A percentile compares a stretch with the other conserved stretches of the same genome.
These are phyloP conservation scores for Folsomia candida DNA, from an alignment of 2,888 invertebrate species.

Conservation along the genomic window DNA sequence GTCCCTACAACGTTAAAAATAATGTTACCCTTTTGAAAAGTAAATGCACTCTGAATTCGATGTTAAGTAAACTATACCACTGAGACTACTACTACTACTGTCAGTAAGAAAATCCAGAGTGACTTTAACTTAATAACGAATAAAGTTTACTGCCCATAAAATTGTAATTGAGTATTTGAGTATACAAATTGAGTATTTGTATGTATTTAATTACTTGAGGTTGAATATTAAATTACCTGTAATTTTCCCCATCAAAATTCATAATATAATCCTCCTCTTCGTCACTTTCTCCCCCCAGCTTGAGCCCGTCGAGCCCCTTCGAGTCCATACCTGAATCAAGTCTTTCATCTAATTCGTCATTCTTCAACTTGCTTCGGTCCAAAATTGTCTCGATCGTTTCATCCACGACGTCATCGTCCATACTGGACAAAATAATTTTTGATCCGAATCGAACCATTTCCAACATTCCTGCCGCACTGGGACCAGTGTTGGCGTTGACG, in stretches of 20 bases:
- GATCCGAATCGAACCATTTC: slow-evolving; percentile 44
- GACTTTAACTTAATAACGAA: too few relatives aligned
- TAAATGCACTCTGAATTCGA: too few relatives aligned
- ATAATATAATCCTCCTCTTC: slow-evolving; percentile 6
- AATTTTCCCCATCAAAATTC: slow-evolving; percentile 46
- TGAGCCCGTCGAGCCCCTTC: neutral
- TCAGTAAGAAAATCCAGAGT: too few relatives aligned
- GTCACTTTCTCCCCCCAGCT: slow-evolving; percentile 26
- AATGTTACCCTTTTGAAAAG: too few relatives aligned
- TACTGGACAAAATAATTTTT: slow-evolving; percentile 33
- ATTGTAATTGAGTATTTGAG: too few relatives aligned
- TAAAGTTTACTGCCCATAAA: too few relatives aligned
- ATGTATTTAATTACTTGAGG: too few relatives aligned
- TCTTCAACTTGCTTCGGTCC: slow-evolving; percentile 33
- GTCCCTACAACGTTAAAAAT: too few relatives aligned
- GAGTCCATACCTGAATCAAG: neutral
- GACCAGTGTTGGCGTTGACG: slow-evolving; percentile 8
- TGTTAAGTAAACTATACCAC: too few relatives aligned
- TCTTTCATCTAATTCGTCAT: slow-evolving; percentile 19
- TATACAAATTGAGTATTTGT: too few relatives aligned
- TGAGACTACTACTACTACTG: too few relatives aligned
- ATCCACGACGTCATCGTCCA: slow-evolving; percentile 30
- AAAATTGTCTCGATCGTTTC: slow-evolving; percentile 46
- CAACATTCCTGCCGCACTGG: slow-evolving; percentile 28
- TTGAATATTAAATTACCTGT: slow-evolving; percentile 28